phyloP scores from a whole-genome alignment of 2,888 invertebrate genomes.

The Sphaerophoria rueppellii region DNA sequence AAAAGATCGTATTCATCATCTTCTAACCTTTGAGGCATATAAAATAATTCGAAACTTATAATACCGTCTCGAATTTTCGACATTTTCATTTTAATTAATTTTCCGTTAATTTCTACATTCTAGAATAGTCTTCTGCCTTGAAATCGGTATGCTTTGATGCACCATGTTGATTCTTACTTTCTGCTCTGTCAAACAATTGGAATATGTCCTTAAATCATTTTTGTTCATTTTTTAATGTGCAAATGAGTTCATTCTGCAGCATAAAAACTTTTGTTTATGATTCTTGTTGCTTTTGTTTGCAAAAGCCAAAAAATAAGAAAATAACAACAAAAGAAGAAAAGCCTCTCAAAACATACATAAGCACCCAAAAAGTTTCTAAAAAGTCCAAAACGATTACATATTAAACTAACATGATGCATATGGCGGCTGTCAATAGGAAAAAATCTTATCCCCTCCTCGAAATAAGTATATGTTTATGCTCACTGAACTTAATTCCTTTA shows the following conservation, averaged over 20 bases:
- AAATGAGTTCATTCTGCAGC: slow-evolving; percentile 29
- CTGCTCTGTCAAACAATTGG: slow-evolving; percentile 47
- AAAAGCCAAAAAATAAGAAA: slow-evolving; percentile 45
- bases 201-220: slow-evolving; percentile 43
- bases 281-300: not conserved
- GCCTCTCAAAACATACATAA: slow-evolving; percentile 47
- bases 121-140: not conserved
- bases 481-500: slow-evolving; percentile 15
- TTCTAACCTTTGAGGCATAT: too few relatives aligned
- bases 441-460: slow-evolving; percentile 25
- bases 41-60: not conserved
- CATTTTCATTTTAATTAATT: slow-evolving; percentile 7
- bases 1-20: too few relatives aligned
- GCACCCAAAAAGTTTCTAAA: slow-evolving; percentile 46
- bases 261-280: not conserved
- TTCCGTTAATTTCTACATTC: not conserved
- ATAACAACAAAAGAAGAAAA: slow-evolving; percentile 30
- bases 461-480: slow-evolving; percentile 10
- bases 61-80: not conserved
- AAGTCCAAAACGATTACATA: slow-evolving; percentile 24
- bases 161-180: slow-evolving; percentile 40
- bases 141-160: slow-evolving; percentile 28
- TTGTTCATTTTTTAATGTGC: slow-evolving; percentile 13
- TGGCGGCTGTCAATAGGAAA: slow-evolving; percentile 17
- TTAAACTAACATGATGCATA: slow-evolving; percentile 41